Percentiles rank a stretch among this genome's conserved stretches.
phyloP scores from a whole-genome alignment of 1,140 invertebrate genomes.

The Phocides pigmalion region DNA sequence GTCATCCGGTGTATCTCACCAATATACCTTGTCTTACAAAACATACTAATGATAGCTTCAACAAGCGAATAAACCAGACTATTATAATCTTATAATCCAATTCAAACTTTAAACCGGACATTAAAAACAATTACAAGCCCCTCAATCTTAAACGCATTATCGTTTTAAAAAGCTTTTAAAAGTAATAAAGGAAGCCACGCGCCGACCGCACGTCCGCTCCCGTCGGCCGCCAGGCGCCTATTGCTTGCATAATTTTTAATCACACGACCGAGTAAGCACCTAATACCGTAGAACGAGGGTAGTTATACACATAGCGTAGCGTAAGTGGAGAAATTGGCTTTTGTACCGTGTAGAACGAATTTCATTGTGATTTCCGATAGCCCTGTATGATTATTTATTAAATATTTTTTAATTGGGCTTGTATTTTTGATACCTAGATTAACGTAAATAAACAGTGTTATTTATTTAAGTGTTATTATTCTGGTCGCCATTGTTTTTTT shows the following conservation, averaged over 20 bases:
- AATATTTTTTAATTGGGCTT: neutral
- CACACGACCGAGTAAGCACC: conserved; percentile 76
- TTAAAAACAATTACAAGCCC: conserved; percentile 35
- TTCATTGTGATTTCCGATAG: conserved; percentile 42
- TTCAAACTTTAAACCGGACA: conserved; percentile 15
- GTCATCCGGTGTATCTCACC: no score
- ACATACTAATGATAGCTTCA: neutral
- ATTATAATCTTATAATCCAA: neutral
- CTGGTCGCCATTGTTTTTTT: no score
- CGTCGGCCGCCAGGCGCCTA: conserved; percentile 46
- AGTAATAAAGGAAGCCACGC: conserved; percentile 56
- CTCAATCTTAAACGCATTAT: conserved; percentile 42
- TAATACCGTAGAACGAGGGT: conserved; percentile 76
- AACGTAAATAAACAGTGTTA: no score
- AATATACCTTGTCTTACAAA: no score
- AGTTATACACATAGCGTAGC: conserved; percentile 47
- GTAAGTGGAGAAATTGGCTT: conserved; percentile 53
- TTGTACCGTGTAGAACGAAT: conserved; percentile 53
- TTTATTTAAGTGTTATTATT: no score
- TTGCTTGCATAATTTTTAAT: conserved; percentile 79
- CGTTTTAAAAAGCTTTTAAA: conserved; percentile 66
- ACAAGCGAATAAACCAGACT: neutral
- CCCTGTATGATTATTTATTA: conserved; percentile 21
- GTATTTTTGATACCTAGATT: no score
- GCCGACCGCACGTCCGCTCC: conserved; percentile 49